Conservation (phyloP, 2,888 invertebrate species). For the Nephrocerus scutellatus region DNA sequence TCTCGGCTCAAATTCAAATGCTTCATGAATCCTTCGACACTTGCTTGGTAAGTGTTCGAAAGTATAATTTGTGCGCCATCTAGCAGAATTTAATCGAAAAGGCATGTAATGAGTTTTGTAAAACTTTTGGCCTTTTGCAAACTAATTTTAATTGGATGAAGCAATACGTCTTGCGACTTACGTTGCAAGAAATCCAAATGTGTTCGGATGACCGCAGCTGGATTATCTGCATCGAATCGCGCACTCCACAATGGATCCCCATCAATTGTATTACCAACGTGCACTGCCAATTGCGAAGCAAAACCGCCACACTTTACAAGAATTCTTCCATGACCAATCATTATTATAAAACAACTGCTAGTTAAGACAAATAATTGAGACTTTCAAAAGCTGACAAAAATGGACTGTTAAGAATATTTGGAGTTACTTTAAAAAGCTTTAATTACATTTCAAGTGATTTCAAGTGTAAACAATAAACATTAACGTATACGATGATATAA, state of each 20-base stretch:
- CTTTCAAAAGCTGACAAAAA: too few species aligned
- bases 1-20: conserved; percentile 61
- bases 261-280: conserved; percentile 66
- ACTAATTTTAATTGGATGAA: background rate
- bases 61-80: conserved; percentile 86
- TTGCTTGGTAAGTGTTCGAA: conserved; percentile 86
- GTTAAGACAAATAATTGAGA: too few species aligned
- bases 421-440: too few species aligned
- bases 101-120: background rate
- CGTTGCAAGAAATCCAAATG: conserved; percentile 75
- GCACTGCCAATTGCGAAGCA: conserved; percentile 68
- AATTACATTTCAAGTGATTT: too few species aligned
- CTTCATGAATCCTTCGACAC: conserved; percentile 65
- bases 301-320: conserved; percentile 67
- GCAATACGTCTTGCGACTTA: conserved; percentile 33
- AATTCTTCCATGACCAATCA: conserved; percentile 33
- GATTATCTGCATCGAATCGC: conserved; percentile 67
- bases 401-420: too few species aligned
- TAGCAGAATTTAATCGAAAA: conserved; percentile 31
- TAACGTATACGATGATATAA: too few species aligned
- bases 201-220: conserved; percentile 67
- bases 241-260: conserved; percentile 87
- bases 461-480: too few species aligned
- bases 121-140: too few species aligned
- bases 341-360: too few species aligned